These are phyloP conservation scores for Stenotaenia linearis DNA, from an alignment of 2,888 invertebrate species.

Conservation along the genomic window DNA sequence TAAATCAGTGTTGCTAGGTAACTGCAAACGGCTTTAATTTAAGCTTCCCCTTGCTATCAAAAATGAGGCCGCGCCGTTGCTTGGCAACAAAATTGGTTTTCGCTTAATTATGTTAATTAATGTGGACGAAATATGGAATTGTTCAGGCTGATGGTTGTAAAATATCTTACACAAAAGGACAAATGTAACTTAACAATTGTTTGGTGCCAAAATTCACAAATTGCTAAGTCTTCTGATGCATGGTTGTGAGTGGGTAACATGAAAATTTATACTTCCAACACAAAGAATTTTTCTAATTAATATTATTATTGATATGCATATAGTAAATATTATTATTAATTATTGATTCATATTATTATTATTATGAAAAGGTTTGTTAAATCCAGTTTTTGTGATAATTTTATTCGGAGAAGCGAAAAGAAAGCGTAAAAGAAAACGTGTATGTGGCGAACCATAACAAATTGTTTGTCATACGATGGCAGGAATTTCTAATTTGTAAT, in stretches of 20 bases:
- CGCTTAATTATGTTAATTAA: constrained; percentile 23
- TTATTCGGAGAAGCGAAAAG: not conserved
- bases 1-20: constrained; percentile 26
- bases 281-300: not conserved
- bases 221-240: not conserved
- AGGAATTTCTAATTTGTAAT: constrained; percentile 13
- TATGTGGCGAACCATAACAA: not conserved
- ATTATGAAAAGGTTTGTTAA: not conserved
- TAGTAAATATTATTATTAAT: not conserved
- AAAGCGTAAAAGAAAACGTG: not conserved
- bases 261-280: constrained; percentile 17
- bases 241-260: not conserved
- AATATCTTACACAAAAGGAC: constrained; percentile 10
- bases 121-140: constrained; percentile 26
- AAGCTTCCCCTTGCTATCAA: constrained; percentile 14
- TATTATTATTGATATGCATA: not conserved
- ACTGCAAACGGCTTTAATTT: constrained; percentile 5
- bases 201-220: constrained; percentile 24
- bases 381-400: constrained; percentile 7
- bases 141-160: not conserved
- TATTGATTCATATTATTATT: not conserved
- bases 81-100: constrained; percentile 23
- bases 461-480: not conserved
- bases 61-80: constrained; percentile 17
- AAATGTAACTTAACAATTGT: not conserved